A percentile compares a stretch with the other conserved stretches of the same genome.
Evolutionary conservation across 2,888 invertebrate species (phyloP).

Genomic region (Folsomia manolachei): DNA sequence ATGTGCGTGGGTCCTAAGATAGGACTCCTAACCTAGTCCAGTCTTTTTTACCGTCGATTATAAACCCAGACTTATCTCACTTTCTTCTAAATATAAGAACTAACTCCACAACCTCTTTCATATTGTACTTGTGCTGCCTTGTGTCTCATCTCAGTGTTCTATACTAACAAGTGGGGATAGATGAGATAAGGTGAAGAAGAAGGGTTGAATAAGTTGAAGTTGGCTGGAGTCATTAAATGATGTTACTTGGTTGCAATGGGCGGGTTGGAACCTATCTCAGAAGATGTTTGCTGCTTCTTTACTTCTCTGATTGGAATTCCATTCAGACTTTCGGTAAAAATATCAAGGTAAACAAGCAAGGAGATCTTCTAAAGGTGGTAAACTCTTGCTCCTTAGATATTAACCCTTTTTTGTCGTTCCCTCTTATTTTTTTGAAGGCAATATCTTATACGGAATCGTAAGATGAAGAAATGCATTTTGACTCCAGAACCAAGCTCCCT

Average conservation of each 20-base stretch:
- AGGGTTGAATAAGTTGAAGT: background rate
- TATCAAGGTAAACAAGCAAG: conserved; percentile 14
- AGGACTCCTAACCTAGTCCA: too few relatives aligned
- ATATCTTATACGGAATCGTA: background rate
- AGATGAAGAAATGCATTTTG: background rate
- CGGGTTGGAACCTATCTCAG: too few relatives aligned
- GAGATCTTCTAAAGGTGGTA: conserved; percentile 9
- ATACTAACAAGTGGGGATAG: background rate
- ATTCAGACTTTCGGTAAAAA: conserved; percentile 15
- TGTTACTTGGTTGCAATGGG: background rate
- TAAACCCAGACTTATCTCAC: background rate
- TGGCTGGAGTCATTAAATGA: background rate
- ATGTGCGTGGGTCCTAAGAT: background rate
- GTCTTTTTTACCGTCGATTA: too few relatives aligned
- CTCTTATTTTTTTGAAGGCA: background rate
- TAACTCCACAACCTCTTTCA: background rate
- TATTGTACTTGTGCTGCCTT: background rate
- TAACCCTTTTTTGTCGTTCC: conserved; percentile 16
- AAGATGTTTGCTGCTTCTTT: background rate
- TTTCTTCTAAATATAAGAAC: too few relatives aligned
- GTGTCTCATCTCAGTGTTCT: background rate
- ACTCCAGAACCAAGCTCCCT: background rate
- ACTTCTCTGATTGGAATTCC: conserved; percentile 18
- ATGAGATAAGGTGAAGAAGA: background rate
- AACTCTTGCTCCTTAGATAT: conserved; percentile 7